A percentile compares a stretch with the other conserved stretches of the same genome.
These are phyloP conservation scores for Drosophila infuscata DNA, from an alignment of 2,888 invertebrate genomes.

Conservation along the genomic window DNA sequence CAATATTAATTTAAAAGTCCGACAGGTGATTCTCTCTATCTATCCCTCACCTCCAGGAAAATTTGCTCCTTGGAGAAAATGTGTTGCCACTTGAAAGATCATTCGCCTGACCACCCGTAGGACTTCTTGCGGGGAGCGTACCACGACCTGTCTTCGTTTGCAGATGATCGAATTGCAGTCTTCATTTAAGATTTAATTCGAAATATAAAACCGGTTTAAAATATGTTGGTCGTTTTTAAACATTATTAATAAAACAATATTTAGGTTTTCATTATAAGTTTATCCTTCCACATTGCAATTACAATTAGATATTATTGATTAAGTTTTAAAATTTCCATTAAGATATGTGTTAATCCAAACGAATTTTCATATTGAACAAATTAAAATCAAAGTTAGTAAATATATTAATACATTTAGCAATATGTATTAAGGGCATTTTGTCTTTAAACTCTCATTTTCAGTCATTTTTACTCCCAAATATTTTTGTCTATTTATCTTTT, in stretches of 20 bases:
- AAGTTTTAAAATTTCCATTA: background rate
- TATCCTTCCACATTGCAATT: background rate
- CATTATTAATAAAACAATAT: background rate
- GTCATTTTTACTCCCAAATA: background rate
- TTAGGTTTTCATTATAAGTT: too few species aligned
- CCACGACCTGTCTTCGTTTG: accelerated
- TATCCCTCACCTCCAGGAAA: background rate
- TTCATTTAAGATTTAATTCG: background rate
- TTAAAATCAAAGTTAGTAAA: background rate
- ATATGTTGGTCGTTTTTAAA: background rate
- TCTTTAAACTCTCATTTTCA: background rate
- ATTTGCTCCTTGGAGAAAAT: background rate
- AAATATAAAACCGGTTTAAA: background rate
- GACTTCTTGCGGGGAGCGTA: too few species aligned
- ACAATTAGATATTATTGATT: background rate
- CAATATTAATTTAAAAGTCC: background rate
- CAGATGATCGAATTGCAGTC: background rate
- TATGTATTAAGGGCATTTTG: background rate
- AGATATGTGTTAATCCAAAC: background rate
- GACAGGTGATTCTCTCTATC: background rate
- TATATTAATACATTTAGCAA: background rate
- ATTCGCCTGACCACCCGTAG: background rate
- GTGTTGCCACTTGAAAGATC: background rate
- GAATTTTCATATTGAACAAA: background rate
- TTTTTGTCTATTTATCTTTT: background rate